A percentile compares a stretch with the other conserved stretches of the same genome.
Evolutionary conservation across 1,140 invertebrate genomes (phyloP).

Genomic region (Diuraphis noxia): DNA sequence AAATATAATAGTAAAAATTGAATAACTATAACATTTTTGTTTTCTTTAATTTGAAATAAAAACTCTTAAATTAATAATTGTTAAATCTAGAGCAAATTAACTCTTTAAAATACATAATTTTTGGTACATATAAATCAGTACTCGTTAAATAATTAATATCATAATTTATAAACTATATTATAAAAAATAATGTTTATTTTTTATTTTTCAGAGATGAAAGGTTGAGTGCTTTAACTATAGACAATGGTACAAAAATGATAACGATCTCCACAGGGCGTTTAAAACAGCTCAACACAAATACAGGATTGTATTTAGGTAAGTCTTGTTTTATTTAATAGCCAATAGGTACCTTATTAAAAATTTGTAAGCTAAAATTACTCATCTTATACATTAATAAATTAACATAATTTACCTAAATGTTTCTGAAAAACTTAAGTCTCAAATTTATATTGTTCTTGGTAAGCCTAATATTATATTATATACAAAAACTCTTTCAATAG

Average conservation of each 20-base stretch:
- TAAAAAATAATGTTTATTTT: not conserved
- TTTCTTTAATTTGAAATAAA: not conserved
- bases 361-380: not conserved
- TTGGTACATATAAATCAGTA: too few species aligned
- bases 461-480: too few species aligned
- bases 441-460: too few species aligned
- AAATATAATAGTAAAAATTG: not conserved
- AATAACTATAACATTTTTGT: not conserved
- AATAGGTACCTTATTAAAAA: not conserved
- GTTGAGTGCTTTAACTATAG: slow-evolving; percentile 74
- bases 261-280: slow-evolving; percentile 80
- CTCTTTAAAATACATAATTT: not conserved
- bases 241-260: slow-evolving; percentile 76
- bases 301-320: slow-evolving; percentile 82
- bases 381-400: not conserved
- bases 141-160: not conserved
- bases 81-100: not conserved
- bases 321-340: slow-evolving; percentile 26
- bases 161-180: too few species aligned
- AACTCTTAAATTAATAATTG: not conserved
- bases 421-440: not conserved
- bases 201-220: slow-evolving; percentile 48
- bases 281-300: slow-evolving; percentile 82
- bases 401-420: not conserved
- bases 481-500: too few species aligned